Percentiles rank a stretch among this genome's conserved stretches.
phyloP scores from a whole-genome alignment of 2,888 invertebrate species.

The Sylvicola fuscatus region DNA sequence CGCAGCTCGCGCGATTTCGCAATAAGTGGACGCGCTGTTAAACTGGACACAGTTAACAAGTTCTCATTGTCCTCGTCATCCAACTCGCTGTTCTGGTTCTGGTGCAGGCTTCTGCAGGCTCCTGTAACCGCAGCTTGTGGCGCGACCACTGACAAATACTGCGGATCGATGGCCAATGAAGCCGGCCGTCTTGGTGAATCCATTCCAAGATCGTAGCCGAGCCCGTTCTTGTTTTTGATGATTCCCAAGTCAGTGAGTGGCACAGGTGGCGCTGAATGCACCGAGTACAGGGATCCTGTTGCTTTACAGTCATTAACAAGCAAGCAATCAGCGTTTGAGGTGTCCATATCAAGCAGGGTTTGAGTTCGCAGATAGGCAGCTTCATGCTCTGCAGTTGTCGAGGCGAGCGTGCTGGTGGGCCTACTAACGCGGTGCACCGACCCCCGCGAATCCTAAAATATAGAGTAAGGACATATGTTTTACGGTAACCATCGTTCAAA shows the following conservation, averaged over 20 bases:
- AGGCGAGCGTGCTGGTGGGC: constrained; percentile 23
- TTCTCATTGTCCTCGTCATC: constrained; percentile 53
- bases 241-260: constrained; percentile 24
- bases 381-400: constrained; percentile 16
- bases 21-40: constrained; percentile 48
- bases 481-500: no score
- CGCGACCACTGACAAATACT: constrained; percentile 4
- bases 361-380: constrained; percentile 15
- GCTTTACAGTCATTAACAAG: constrained; percentile 13
- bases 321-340: constrained; percentile 1
- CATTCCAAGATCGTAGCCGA: constrained; percentile 16
- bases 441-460: constrained; percentile 24
- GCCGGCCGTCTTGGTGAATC: constrained; percentile 25
- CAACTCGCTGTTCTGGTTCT: constrained; percentile 24
- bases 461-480: background rate
- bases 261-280: constrained; percentile 44
- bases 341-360: constrained; percentile 21
- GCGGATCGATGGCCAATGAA: constrained; percentile 27
- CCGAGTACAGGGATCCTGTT: constrained; percentile 39
- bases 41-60: constrained; percentile 46
- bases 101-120: constrained; percentile 5
- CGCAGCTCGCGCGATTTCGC: constrained; percentile 44
- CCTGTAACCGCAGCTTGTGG: constrained; percentile 3
- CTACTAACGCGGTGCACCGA: constrained; percentile 27
- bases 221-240: constrained; percentile 11